These are phyloP conservation scores for Saturnia pavonia DNA, from an alignment of 2,888 invertebrate species.

Conservation along the genomic window DNA sequence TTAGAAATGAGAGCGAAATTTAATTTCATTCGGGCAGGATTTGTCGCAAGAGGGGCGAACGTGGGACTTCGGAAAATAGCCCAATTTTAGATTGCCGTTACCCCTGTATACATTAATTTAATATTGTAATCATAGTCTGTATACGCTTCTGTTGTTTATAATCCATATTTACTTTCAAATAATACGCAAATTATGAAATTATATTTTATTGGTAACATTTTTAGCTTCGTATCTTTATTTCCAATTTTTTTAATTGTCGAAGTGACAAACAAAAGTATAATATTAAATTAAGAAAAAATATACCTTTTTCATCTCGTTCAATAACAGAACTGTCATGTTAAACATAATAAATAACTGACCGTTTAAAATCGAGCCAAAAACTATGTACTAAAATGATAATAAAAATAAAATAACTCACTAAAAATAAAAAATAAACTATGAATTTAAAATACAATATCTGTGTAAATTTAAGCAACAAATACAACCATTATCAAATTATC, in stretches of 20 bases:
- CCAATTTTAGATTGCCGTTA: conserved; percentile 43
- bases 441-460: too few species aligned
- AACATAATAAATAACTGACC: too few species aligned
- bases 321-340: too few species aligned
- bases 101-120: conserved; percentile 44
- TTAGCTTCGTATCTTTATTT: neutral
- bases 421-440: too few species aligned
- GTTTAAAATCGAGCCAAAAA: too few species aligned
- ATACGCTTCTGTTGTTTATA: conserved; percentile 29
- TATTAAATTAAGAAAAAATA: too few species aligned
- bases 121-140: conserved; percentile 49
- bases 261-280: neutral
- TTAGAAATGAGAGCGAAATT: conserved; percentile 43
- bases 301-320: too few species aligned
- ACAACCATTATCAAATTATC: too few species aligned
- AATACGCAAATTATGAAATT: neutral
- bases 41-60: conserved; percentile 26
- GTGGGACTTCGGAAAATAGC: conserved; percentile 34
- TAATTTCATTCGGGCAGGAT: conserved; percentile 33
- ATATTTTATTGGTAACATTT: neutral
- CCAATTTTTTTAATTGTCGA: neutral
- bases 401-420: too few species aligned
- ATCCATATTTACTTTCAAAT: conserved; percentile 24
- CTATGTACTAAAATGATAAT: too few species aligned
- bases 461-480: too few species aligned